A percentile compares a stretch with the other conserved stretches of the same genome.
Conservation (phyloP, 2,113 vertebrate genomes). For the Poeciliopsis occidentalis region DNA sequence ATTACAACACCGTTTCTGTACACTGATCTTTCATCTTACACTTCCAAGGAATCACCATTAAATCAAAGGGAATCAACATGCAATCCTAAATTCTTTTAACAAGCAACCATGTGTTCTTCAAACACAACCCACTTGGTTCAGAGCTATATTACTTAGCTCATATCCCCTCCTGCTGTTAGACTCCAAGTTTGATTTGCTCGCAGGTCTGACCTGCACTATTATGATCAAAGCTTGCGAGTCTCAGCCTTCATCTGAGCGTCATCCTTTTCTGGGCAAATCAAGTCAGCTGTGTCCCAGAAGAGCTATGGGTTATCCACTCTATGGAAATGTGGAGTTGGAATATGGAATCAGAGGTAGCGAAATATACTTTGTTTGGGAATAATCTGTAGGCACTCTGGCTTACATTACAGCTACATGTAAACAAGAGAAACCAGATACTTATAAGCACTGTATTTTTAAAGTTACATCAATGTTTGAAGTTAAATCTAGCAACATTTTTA, state of each 20-base stretch:
- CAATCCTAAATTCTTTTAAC: not conserved
- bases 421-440: not conserved
- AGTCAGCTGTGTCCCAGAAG: not conserved
- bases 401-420: not conserved
- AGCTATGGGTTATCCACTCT: not conserved
- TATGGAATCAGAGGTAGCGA: not conserved
- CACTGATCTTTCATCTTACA: slow-evolving; percentile 48
- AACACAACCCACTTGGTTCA: slow-evolving; percentile 27
- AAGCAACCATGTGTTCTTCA: slow-evolving; percentile 3
- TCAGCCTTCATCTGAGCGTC: slow-evolving; percentile 5
- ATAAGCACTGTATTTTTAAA: not conserved
- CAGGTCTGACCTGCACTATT: slow-evolving; percentile 20
- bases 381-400: not conserved
- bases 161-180: slow-evolving; percentile 20
- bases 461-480: not conserved
- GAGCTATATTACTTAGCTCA: slow-evolving; percentile 1
- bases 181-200: slow-evolving; percentile 32
- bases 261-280: not conserved
- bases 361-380: not conserved
- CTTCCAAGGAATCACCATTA: slow-evolving; percentile 25
- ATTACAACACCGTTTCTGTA: slow-evolving; percentile 21
- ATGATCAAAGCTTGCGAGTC: slow-evolving; percentile 39
- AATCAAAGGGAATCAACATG: slow-evolving; percentile 45
- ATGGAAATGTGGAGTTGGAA: not conserved
- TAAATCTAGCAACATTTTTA: not conserved